These are phyloP conservation scores for Coreius guichenoti DNA, from an alignment of 2,797 vertebrate species.

Conservation along the genomic window DNA sequence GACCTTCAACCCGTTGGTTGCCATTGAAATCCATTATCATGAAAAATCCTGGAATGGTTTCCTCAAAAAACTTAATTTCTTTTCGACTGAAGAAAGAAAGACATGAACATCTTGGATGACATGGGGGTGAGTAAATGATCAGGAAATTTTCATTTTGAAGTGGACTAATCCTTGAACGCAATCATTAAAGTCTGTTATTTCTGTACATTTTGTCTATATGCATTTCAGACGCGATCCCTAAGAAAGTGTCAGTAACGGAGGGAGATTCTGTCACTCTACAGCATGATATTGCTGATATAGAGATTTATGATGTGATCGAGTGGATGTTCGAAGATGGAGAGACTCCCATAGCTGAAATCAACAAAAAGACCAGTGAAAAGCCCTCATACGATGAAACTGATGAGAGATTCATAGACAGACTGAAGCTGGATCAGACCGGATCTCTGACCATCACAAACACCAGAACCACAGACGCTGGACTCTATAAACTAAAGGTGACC, in stretches of 20 bases:
- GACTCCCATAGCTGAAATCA: background rate
- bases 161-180: too few relatives aligned
- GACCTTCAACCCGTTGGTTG: too few relatives aligned
- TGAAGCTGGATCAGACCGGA: background rate
- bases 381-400: background rate
- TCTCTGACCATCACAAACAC: conserved; percentile 16
- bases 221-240: conserved; percentile 29
- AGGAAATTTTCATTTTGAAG: too few relatives aligned
- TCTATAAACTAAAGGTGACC: background rate
- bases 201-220: background rate
- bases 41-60: too few relatives aligned
- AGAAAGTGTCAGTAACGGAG: background rate
- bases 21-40: too few relatives aligned
- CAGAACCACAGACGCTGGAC: conserved; percentile 12
- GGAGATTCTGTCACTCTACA: background rate
- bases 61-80: too few relatives aligned
- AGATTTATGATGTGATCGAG: background rate
- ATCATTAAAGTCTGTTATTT: background rate
- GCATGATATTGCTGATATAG: background rate
- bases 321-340: background rate
- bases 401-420: background rate
- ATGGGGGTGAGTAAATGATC: too few relatives aligned
- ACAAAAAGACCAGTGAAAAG: background rate
- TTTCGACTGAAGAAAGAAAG: too few relatives aligned
- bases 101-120: too few relatives aligned